Evolutionary conservation across 2,888 invertebrate species (phyloP), one percentile per base, ranked within the genome.

Genomic region (Rhingia campestris): DNA sequence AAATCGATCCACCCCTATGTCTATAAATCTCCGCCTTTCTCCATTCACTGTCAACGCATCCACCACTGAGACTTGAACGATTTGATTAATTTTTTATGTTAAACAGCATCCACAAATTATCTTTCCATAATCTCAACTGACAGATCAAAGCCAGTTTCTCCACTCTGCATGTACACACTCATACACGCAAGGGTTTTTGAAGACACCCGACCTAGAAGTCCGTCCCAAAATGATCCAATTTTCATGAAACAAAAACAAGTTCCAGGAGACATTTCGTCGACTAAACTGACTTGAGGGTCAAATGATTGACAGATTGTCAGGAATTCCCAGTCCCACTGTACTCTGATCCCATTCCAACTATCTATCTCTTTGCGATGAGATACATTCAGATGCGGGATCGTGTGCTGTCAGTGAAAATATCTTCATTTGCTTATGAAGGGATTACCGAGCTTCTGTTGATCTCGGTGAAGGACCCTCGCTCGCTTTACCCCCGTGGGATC

Each of bases 1-100:
- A 22, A 22, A 22, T 22, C 22, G 22, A 22, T 22, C 64, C 70
- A 64, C 64, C 64, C 70, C 53, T 69, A 70, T 77, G 45, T 35
- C 33, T 64, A 81, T 81, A 81, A 81, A 81, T 81, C 81, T 66
- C 70, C 37, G 47, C 59, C 64, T 47, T 59, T 66, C 61, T 54
- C 61, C 61, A n/a, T 14, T 41, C 14, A 58, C 81, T 81, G 81
- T 81, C 81, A 81, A 37, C 76, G 5, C 43, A 45, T 59, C 33
- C 39, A 12, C 51, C 63, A 64, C 4, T 37, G 39, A 49, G 43
- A 53, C 58, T 73, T 66, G 58, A 47, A n/a, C 58, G 49, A 58
- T 61, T 59, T 70, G 81, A 81, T 81, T 76, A 76, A 81, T 81
- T 81, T 72, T 70, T 81, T 81, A 72, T 66, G 81, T 66, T 72